Base-by-base conservation (phyloP, 1,140 invertebrate genomes). In the Drosophila ambigua region DNA sequence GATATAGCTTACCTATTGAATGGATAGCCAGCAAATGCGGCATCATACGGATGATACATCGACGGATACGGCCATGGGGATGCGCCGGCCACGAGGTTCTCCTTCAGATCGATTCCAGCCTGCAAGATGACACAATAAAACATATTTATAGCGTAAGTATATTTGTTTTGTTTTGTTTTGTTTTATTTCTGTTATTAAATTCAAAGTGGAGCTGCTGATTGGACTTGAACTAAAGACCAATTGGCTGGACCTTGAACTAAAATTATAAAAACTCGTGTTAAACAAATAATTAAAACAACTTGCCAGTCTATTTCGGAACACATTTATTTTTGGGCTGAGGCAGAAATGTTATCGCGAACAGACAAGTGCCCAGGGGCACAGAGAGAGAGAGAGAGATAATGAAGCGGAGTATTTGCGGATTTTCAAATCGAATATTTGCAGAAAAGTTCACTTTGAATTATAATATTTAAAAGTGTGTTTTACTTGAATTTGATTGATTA, bases 11-110 rank as follows among this genome's bases (percentile, higher is more conserved):
- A 98, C 97, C 97, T 97, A 92, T 97, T 97, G 93, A 97, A 98
- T 66, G 96, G 96, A 93, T 98, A 98, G 77, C 96, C 96, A 48
- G 96, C 96, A 78, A 97, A 96, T 26, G 96, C 96, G 48, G 96
- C 95, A 80, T 98, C 97, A 92, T 97, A 97, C 41, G 96, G 96
- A 93, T 97, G 96, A 92, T 98, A 97, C 74, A 97, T 96, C 35
- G 96, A 95, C 52, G 96, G 96, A 92, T 97, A 97, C 55, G 96
- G 96, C 96, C 96, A 97, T 50, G 94, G 95, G 31, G 96, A 95
- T 50, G 95, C 95, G 79, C 96, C 95, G 16, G 96, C 95, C 52
- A 96, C 95, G 53, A 97, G 93, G 90, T 97, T 97, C 91, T 97
- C 97, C 92, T 97, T 97, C 71, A 97, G 93, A 91, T 97, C 97